Evolutionary conservation across 2,797 vertebrate genomes (phyloP).

Genomic region (Enteromius treurensis): DNA sequence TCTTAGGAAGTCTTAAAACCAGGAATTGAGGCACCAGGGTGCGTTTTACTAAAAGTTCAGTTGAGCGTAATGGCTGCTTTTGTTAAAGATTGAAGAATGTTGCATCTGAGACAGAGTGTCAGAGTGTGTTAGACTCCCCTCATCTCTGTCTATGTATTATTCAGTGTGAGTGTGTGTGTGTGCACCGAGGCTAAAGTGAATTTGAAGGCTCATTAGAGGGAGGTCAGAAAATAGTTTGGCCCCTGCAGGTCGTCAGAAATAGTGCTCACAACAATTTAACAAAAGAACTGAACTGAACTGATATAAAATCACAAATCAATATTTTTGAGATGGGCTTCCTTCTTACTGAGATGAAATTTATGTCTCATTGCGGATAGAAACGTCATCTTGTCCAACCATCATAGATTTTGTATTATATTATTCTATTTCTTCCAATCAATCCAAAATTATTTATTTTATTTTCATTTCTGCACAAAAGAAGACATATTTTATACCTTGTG

Average conservation of each 20-base stretch:
- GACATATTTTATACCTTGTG: background rate
- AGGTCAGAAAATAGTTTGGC: conserved; percentile 19
- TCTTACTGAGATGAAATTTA: background rate
- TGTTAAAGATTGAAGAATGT: conserved; percentile 39
- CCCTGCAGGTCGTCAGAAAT: conserved; percentile 1
- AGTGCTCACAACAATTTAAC: background rate
- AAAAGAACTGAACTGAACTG: conserved; percentile 5
- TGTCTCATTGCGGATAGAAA: background rate
- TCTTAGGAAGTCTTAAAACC: background rate
- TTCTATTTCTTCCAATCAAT: background rate
- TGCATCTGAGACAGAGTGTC: conserved; percentile 39
- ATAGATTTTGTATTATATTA: background rate
- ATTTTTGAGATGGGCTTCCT: background rate
- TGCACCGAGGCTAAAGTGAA: background rate
- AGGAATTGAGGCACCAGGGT: conserved; percentile 6
- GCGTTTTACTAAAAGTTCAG: conserved; percentile 15
- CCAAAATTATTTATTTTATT: background rate
- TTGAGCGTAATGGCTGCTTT: conserved; percentile 32
- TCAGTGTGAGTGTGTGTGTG: conserved; percentile 36
- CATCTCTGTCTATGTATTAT: conserved; percentile 42
- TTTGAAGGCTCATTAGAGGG: conserved; percentile 21
- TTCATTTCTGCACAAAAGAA: background rate
- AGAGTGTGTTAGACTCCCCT: conserved; percentile 34
- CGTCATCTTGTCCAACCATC: background rate
- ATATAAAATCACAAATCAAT: conserved; percentile 17